Evolutionary conservation across 2,888 invertebrate species (phyloP).

Genomic region (Drosophila phalerata): DNA sequence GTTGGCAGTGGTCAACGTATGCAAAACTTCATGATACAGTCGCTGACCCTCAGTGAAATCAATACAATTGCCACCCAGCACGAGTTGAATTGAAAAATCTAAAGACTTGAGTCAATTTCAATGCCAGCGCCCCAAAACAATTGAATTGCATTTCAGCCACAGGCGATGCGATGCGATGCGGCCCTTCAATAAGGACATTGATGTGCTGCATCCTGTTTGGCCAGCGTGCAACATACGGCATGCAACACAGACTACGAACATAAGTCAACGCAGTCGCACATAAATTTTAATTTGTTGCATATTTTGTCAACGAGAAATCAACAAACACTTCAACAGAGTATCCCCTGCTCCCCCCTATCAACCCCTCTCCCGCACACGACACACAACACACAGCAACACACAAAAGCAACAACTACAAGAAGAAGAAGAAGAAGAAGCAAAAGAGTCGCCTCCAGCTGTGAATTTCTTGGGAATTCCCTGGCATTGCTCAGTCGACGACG

Average conservation of each 20-base stretch:
- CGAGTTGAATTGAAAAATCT: constrained; percentile 34
- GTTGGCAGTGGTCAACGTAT: constrained; percentile 40
- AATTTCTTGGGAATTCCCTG: constrained; percentile 85
- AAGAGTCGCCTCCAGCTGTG: constrained; percentile 80
- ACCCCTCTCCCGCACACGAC: neutral
- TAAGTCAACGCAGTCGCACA: constrained; percentile 72
- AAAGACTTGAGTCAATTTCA: constrained; percentile 43
- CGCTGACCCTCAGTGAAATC: constrained; percentile 74
- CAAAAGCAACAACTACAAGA: neutral
- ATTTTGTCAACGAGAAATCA: constrained; percentile 78
- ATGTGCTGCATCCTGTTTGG: constrained; percentile 77
- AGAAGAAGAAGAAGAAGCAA: neutral
- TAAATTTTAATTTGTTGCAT: constrained; percentile 82
- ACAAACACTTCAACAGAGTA: constrained; percentile 56
- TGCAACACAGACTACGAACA: constrained; percentile 25
- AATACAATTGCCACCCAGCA: constrained; percentile 85
- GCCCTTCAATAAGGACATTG: constrained; percentile 72
- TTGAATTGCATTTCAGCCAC: constrained; percentile 82
- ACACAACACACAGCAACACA: neutral
- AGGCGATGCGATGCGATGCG: constrained; percentile 38
- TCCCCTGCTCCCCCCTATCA: neutral
- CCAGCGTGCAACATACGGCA: neutral
- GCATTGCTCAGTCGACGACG: constrained; percentile 9
- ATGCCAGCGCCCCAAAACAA: constrained; percentile 71
- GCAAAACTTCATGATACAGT: constrained; percentile 46